phyloP scores from a whole-genome alignment of 2,113 vertebrate genomes.

The Meles meles region DNA sequence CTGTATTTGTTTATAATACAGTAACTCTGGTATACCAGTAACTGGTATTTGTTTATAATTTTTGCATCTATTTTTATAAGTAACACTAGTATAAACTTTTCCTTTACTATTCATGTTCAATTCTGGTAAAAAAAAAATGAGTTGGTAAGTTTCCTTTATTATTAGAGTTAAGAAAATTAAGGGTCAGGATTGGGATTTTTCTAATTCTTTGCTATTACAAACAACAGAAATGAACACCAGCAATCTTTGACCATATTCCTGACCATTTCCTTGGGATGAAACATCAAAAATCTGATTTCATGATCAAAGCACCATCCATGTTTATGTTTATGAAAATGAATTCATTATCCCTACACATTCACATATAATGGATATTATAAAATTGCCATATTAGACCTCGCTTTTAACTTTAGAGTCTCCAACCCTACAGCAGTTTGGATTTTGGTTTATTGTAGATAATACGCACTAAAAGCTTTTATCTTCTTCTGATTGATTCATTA shows the following conservation, averaged over 20 bases:
- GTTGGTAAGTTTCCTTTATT: not conserved
- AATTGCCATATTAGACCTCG: not conserved
- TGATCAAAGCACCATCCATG: not conserved
- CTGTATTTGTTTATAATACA: not conserved
- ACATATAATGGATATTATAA: not conserved
- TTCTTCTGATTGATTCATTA: not conserved
- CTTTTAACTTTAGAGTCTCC: not conserved
- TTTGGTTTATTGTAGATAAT: not conserved
- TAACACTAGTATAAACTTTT: not conserved
- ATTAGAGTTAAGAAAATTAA: conserved; percentile 10
- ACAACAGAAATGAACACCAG: not conserved
- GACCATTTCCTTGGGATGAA: not conserved
- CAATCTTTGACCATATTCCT: not conserved
- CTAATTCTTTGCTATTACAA: not conserved
- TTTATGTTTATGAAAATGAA: not conserved
- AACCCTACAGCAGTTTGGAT: not conserved
- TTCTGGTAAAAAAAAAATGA: not conserved
- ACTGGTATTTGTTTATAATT: not conserved
- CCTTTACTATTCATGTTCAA: not conserved
- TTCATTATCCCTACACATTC: not conserved
- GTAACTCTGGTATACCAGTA: not conserved
- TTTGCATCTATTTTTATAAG: not conserved
- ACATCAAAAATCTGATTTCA: not conserved
- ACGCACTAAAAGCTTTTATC: not conserved
- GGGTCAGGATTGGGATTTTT: not conserved